Evolutionary conservation across 1,140 invertebrate genomes (phyloP).

Genomic region (Vanessa atalanta): DNA sequence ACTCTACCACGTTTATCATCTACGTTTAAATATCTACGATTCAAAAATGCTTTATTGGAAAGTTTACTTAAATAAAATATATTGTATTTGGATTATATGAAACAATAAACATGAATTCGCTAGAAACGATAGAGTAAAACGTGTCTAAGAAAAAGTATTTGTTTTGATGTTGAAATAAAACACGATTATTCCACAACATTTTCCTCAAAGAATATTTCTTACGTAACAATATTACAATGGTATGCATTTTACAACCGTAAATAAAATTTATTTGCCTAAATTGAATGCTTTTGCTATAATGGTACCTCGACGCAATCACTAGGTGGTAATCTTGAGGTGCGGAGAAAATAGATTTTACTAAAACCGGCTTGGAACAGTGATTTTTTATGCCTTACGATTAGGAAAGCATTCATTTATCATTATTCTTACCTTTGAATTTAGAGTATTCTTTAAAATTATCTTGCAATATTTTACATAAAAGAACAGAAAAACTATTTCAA

Average conservation of each 20-base stretch:
- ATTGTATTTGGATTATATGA: too few species aligned
- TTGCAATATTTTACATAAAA: background rate
- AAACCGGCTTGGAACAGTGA: background rate
- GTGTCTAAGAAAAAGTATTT: background rate
- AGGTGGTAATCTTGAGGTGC: conserved; percentile 14
- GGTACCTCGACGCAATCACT: background rate
- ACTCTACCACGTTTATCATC: too few species aligned
- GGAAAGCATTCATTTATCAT: background rate
- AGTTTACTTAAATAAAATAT: too few species aligned
- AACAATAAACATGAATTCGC: too few species aligned
- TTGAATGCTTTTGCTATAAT: conserved; percentile 12
- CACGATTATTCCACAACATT: background rate
- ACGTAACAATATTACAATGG: background rate
- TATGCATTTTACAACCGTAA: conserved; percentile 5
- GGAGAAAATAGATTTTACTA: conserved; percentile 23
- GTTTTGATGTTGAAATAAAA: background rate
- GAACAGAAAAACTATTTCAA: background rate
- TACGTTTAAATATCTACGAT: too few species aligned
- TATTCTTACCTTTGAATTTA: background rate
- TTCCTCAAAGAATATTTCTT: conserved; percentile 1
- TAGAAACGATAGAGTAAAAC: too few species aligned
- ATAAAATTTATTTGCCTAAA: conserved; percentile 23
- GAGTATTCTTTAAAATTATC: background rate
- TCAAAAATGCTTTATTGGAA: too few species aligned
- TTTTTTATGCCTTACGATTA: background rate